Conservation (phyloP, 2,113 vertebrate genomes). For the Poicephalus gulielmi region DNA sequence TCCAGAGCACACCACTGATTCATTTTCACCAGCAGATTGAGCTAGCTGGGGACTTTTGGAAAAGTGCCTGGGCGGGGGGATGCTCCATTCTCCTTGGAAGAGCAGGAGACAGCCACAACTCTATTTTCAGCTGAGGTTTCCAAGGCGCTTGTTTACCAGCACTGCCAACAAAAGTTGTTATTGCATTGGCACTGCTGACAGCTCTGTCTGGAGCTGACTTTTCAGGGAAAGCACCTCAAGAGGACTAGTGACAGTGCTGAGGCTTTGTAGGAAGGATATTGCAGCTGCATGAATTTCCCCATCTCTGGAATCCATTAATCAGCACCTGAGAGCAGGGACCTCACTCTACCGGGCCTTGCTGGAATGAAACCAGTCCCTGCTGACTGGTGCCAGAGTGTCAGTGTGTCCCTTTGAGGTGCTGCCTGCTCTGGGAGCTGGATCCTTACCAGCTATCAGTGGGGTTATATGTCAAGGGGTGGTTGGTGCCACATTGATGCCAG, state of each 20-base stretch:
- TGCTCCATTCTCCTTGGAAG: background rate
- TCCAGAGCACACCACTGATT: background rate
- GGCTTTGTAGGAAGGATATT: background rate
- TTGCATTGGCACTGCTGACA: background rate
- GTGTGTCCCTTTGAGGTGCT: background rate
- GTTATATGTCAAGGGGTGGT: too few species aligned
- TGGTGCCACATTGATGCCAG: background rate
- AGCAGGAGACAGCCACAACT: slow-evolving; percentile 45
- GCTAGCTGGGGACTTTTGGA: background rate
- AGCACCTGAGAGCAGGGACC: background rate
- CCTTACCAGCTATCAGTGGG: background rate
- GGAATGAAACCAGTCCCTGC: background rate
- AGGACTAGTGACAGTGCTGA: rapidly evolving
- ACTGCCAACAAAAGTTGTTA: slow-evolving; percentile 16
- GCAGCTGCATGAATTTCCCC: background rate
- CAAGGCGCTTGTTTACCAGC: slow-evolving; percentile 51
- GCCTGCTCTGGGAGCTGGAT: background rate
- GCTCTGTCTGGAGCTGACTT: slow-evolving; percentile 37
- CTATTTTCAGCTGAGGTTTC: slow-evolving; percentile 42
- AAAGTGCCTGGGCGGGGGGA: background rate
- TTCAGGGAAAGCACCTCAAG: background rate
- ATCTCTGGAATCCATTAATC: background rate
- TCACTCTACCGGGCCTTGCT: background rate
- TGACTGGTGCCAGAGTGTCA: background rate
- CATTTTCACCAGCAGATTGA: background rate